A percentile compares a stretch with the other conserved stretches of the same genome.
Evolutionary conservation across 2,888 invertebrate species (phyloP).

Genomic region (Melinaea menophilus): DNA sequence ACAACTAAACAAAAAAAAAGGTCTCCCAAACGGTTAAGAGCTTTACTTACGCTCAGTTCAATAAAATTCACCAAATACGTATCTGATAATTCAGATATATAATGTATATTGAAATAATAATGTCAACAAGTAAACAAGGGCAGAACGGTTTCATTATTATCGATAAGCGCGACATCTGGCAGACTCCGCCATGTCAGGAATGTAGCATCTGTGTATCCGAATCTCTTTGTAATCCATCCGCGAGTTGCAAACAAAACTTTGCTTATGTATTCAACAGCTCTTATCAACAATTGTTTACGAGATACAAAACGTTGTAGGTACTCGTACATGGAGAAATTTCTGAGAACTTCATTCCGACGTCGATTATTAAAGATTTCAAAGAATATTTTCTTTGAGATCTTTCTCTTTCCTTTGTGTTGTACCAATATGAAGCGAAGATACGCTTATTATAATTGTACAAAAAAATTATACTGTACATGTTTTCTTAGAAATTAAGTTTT

Average conservation of each 20-base stretch:
- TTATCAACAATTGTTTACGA: constrained; percentile 21
- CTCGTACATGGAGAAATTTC: constrained; percentile 1
- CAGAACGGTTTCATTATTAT: constrained; percentile 35
- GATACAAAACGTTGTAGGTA: background rate
- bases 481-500: too few species aligned
- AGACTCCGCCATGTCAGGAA: constrained; percentile 47
- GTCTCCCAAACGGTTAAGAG: too few species aligned
- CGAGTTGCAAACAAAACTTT: constrained; percentile 41
- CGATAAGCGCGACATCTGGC: constrained; percentile 38
- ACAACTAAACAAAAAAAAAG: too few species aligned
- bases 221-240: constrained; percentile 42
- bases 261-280: constrained; percentile 52
- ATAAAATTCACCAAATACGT: background rate
- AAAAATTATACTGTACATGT: too few species aligned
- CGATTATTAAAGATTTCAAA: background rate
- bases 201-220: constrained; percentile 42
- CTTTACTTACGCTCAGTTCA: too few species aligned
- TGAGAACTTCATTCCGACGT: constrained; percentile 4
- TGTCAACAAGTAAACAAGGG: constrained; percentile 36
- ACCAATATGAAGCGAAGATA: too few species aligned
- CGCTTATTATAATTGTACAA: too few species aligned
- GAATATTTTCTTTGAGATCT: too few species aligned
- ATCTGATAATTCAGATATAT: background rate
- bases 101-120: constrained; percentile 15
- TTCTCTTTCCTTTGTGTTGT: too few species aligned